Percentiles rank a stretch among this genome's conserved stretches.
These are phyloP conservation scores for Orchestia grillus DNA, from an alignment of 1,140 invertebrate genomes.

Conservation along the genomic window DNA sequence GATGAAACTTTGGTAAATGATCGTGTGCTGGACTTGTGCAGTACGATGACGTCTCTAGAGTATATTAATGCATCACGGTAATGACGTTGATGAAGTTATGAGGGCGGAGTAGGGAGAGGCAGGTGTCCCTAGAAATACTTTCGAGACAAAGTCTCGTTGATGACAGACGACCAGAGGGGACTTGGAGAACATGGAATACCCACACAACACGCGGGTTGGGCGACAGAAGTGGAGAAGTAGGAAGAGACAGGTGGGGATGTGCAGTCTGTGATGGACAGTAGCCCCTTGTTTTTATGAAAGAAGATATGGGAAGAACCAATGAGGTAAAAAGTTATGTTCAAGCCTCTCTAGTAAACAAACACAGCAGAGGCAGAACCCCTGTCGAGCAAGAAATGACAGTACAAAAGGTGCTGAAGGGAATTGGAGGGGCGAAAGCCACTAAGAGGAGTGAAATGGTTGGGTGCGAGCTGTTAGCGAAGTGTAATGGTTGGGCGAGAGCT, in stretches of 20 bases:
- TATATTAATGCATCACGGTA: not conserved
- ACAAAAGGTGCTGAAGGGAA: not conserved
- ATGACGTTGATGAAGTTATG: not conserved
- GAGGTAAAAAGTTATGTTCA: not conserved
- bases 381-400: not conserved
- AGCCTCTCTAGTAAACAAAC: not conserved
- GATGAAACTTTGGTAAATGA: not conserved
- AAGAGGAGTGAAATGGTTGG: not conserved
- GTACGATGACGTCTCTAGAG: not conserved
- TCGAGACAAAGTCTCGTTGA: not conserved
- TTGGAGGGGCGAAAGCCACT: not conserved
- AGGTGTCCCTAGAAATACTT: not conserved
- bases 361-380: not conserved
- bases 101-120: not conserved
- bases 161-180: not conserved
- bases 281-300: not conserved
- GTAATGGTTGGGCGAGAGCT: too few relatives aligned
- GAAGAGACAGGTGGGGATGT: not conserved
- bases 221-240: not conserved
- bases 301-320: not conserved
- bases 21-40: not conserved
- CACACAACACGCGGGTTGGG: not conserved
- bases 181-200: not conserved
- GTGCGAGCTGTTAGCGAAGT: too few relatives aligned
- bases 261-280: not conserved